A percentile compares a stretch with the other conserved stretches of the same genome.
Evolutionary conservation across 1,140 invertebrate genomes (phyloP).

Genomic region (Parasteatoda tepidariorum): DNA sequence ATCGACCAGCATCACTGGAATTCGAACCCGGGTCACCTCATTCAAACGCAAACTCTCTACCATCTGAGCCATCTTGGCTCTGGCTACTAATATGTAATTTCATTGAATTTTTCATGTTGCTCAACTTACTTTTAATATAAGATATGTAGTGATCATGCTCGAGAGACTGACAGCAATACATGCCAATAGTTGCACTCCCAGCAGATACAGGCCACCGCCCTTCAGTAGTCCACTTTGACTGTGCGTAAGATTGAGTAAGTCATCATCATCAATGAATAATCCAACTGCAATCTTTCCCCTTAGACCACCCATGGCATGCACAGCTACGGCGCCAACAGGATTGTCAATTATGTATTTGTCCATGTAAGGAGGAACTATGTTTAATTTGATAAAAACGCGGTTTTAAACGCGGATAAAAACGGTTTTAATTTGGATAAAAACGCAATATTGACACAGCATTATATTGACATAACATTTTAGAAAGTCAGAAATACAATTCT

Average conservation of each 20-base stretch:
- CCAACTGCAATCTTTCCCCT: conserved; percentile 69
- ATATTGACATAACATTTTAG: too few species aligned
- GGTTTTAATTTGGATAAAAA: too few species aligned
- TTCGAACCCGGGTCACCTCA: too few species aligned
- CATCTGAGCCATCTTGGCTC: too few species aligned
- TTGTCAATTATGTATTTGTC: conserved; percentile 68
- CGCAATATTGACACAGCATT: too few species aligned
- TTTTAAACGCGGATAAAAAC: too few species aligned
- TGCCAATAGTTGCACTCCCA: conserved; percentile 82
- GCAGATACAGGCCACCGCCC: conserved; percentile 88
- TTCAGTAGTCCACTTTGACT: conserved; percentile 70
- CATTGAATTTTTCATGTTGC: too few species aligned
- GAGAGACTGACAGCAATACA: conserved; percentile 78
- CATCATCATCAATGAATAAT: conserved; percentile 66
- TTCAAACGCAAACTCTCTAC: too few species aligned
- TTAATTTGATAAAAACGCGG: too few species aligned
- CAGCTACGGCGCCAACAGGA: conserved; percentile 69
- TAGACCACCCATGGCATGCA: conserved; percentile 67
- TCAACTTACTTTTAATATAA: conserved; percentile 72
- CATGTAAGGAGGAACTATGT: conserved; percentile 65
- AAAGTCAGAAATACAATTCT: too few species aligned
- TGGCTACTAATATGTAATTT: too few species aligned
- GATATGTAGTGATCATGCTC: conserved; percentile 78
- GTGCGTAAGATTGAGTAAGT: conserved; percentile 50
- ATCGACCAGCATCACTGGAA: too few species aligned